These are phyloP conservation scores for Trichosurus vulpecula DNA, from an alignment of 2,797 vertebrate species.

Conservation along the genomic window DNA sequence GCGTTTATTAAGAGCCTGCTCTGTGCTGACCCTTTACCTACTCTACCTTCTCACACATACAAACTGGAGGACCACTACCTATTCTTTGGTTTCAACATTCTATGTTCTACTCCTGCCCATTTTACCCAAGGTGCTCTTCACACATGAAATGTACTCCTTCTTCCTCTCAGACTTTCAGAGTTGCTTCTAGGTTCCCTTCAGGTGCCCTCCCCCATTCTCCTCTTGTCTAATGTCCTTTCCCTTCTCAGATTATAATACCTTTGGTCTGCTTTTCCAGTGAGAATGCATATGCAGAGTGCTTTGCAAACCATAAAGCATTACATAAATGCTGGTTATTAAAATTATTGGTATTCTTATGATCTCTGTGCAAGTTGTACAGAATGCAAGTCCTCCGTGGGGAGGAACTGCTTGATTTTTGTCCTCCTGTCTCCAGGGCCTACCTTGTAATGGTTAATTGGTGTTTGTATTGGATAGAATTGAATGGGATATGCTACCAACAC, in stretches of 20 bases:
- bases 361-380: background rate
- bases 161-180: background rate
- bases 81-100: background rate
- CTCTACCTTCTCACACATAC: background rate
- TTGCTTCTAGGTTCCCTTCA: background rate
- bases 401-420: background rate
- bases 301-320: background rate
- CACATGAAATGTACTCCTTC: background rate
- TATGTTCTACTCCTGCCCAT: background rate
- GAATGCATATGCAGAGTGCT: background rate
- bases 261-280: background rate
- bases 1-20: too few relatives aligned
- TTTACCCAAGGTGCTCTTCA: background rate
- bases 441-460: background rate
- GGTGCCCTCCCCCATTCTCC: background rate
- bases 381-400: background rate
- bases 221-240: background rate
- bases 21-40: background rate
- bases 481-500: background rate
- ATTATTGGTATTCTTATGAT: background rate
- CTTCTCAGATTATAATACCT: background rate
- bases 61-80: background rate
- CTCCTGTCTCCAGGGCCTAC: background rate
- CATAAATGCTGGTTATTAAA: background rate
- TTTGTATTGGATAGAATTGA: background rate